Percentiles rank a stretch among this genome's conserved stretches.
Evolutionary conservation across 2,888 invertebrate genomes (phyloP).

Genomic region (Orchesella flavescens): DNA sequence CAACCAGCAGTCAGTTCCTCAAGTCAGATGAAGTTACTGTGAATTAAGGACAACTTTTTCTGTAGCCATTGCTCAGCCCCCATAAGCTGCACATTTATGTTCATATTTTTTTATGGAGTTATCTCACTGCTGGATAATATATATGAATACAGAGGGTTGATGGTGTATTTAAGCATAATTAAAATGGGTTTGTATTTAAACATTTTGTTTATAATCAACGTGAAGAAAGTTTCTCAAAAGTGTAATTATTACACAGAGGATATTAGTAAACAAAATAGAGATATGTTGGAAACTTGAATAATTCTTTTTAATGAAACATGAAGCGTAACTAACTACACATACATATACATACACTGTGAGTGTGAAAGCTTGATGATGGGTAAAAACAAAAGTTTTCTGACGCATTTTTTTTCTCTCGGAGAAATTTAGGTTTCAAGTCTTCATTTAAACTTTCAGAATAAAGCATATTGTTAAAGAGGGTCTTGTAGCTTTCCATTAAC

Average conservation of each 20-base stretch:
- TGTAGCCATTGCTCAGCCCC: background rate
- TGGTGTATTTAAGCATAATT: constrained; percentile 42
- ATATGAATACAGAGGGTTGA: background rate
- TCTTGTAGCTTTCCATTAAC: too few relatives aligned
- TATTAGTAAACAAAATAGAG: constrained; percentile 50
- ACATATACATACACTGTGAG: too few relatives aligned
- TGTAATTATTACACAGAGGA: constrained; percentile 40
- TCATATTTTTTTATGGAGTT: constrained; percentile 3
- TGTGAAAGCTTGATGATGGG: background rate
- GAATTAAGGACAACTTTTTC: background rate
- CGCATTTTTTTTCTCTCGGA: background rate
- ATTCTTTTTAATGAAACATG: constrained; percentile 19
- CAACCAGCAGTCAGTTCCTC: background rate
- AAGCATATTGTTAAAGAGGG: too few relatives aligned
- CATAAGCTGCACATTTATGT: background rate
- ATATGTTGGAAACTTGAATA: constrained; percentile 25
- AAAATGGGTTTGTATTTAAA: constrained; percentile 13
- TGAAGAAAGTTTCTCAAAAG: constrained; percentile 22
- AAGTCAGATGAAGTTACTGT: background rate
- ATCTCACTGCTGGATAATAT: too few relatives aligned
- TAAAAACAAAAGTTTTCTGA: background rate
- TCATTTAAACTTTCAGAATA: background rate
- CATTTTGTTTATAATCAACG: background rate
- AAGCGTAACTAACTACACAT: background rate
- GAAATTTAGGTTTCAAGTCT: too few relatives aligned